Base-by-base conservation (phyloP, 2,888 invertebrate genomes). In the Acheta domesticus region DNA sequence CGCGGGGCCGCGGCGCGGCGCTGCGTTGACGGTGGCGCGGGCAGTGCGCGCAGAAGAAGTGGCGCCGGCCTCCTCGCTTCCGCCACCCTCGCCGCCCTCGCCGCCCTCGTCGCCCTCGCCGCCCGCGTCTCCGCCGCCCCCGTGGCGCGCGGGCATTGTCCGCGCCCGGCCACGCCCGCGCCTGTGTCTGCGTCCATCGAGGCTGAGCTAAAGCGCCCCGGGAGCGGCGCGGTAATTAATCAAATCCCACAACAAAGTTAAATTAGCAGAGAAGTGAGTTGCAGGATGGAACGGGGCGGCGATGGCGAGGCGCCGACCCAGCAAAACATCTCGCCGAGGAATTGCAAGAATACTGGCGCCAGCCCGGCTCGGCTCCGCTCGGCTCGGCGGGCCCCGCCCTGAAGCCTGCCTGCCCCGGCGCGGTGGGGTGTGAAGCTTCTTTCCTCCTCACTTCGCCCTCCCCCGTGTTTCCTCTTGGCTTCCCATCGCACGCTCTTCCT, bases 231-330 rank as follows among this genome's bases (percentile, higher is more conserved):
- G 23, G 80, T 80, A 80, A 80, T 79, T 80, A 80, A 80, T 80
- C 79, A 79, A 80, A 80, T 62, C 80, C 49, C 74, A 74, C 79
- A 80, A 75, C 79, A 77, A 79, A 80, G 80, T 80, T 80, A 79
- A 79, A 80, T 79, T 79, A 80, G 49, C 74, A 62, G 62, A 62
- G 62, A 62, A 62, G 62, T 62, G 62, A 62, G 62, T 62, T 62
- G 62, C 62, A 62, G 62, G 62, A 62, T 62, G 62, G 62, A n/a
- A 62, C 62, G 62, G 62, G 62, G 62, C 62, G 62, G 62, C 62
- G 62, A 62, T 14, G n/a, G 62, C 62, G 62, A 19, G 62, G 62
- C 62, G 14, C 16, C 14, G 62, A 36, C 36, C 36, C 36, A 36
- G 62, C 62, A 62, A 62, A 62, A 62, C 62, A 62, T 19, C 62